Conservation (phyloP, 2,113 vertebrate genomes). For the Hoplias malabaricus region DNA sequence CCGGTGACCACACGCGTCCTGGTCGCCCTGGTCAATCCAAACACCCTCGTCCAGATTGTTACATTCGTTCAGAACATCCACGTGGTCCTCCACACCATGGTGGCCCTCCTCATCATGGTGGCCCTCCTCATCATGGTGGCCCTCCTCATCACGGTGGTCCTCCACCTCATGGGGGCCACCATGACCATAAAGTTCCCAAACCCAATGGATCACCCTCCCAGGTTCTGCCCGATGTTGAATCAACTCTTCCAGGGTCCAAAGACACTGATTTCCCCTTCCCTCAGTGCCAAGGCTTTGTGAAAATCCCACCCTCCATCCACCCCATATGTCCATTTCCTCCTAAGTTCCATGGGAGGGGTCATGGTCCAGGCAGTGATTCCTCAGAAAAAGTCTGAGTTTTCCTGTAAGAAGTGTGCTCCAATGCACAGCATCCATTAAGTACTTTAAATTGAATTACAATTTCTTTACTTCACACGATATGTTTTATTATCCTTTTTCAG, state of each 20-base stretch:
- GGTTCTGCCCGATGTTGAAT: not conserved
- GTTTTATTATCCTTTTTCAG: too few relatives aligned
- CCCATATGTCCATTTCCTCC: slow-evolving; percentile 54
- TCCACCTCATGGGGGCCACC: not conserved
- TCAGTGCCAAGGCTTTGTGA: slow-evolving; percentile 43
- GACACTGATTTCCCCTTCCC: slow-evolving; percentile 8
- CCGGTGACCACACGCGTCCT: not conserved
- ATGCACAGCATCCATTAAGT: too few relatives aligned
- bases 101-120: not conserved
- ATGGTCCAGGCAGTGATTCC: too few relatives aligned
- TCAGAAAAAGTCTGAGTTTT: not conserved
- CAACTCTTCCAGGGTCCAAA: not conserved
- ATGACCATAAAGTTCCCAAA: not conserved
- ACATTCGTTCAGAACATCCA: not conserved
- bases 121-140: not conserved
- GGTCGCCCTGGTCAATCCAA: not conserved
- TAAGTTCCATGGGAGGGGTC: not conserved
- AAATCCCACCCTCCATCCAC: slow-evolving; percentile 49
- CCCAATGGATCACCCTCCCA: not conserved
- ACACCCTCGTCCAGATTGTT: not conserved
- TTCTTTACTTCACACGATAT: too few relatives aligned
- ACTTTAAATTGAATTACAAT: too few relatives aligned
- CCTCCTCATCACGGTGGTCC: not conserved
- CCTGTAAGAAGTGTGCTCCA: too few relatives aligned
- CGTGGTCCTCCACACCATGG: not conserved